Evolutionary conservation across 1,140 invertebrate genomes (phyloP).

Genomic region (Solen grandis): DNA sequence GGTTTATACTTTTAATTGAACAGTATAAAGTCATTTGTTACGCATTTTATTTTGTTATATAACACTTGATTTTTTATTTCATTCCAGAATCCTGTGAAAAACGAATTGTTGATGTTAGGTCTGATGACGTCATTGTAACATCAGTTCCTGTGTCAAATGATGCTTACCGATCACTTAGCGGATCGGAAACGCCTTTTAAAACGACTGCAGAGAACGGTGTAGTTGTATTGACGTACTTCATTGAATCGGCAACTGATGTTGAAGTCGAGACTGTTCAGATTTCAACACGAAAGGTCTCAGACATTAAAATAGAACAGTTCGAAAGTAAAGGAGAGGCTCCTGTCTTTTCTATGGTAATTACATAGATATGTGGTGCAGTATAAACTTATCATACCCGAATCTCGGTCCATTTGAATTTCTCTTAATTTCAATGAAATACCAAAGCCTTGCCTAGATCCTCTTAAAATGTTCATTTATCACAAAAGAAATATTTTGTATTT

Average conservation of each 20-base stretch:
- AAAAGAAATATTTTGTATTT: no score
- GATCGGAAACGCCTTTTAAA: neutral
- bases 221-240: neutral
- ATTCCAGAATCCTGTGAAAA: neutral
- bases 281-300: neutral
- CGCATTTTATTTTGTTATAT: no score
- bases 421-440: no score
- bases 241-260: neutral
- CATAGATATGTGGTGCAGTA: no score
- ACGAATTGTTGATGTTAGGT: neutral
- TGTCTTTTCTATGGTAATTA: neutral
- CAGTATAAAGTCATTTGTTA: no score
- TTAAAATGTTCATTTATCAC: no score
- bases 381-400: no score
- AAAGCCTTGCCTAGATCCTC: no score
- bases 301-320: neutral
- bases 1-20: no score
- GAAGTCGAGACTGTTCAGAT: neutral
- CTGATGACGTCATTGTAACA: neutral
- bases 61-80: neutral
- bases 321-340: neutral
- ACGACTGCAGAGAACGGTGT: neutral
- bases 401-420: no score
- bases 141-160: neutral
- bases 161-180: neutral